Evolutionary conservation across 2,888 invertebrate species (phyloP).

Genomic region (Heteropelma amictum): DNA sequence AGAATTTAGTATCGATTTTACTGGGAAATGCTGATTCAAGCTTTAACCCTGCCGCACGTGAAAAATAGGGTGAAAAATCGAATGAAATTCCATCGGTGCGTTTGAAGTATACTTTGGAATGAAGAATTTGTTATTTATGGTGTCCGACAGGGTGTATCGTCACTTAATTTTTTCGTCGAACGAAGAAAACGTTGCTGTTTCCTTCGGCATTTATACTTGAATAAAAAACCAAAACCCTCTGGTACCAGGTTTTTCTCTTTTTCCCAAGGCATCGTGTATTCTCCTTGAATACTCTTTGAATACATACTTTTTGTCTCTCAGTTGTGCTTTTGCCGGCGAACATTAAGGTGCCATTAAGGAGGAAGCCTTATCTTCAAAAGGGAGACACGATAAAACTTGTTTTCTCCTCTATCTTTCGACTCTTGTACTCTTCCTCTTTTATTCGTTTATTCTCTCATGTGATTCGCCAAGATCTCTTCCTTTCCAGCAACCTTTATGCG

Average conservation of each 20-base stretch:
- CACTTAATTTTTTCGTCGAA: neutral
- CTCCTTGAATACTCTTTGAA: slow-evolving; percentile 13
- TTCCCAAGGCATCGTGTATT: neutral
- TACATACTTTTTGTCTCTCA: slow-evolving; percentile 37
- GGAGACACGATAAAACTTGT: slow-evolving; percentile 37
- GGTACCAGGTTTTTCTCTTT: neutral
- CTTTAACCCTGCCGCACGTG: too few relatives aligned
- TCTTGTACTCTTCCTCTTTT: too few relatives aligned
- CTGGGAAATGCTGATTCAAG: too few relatives aligned
- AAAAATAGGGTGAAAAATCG: too few relatives aligned
- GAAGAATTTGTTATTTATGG: too few relatives aligned
- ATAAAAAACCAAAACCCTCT: neutral
- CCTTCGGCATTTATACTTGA: too few relatives aligned
- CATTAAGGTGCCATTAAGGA: slow-evolving; percentile 44
- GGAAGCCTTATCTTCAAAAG: slow-evolving; percentile 40
- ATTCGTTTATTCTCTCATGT: slow-evolving; percentile 27
- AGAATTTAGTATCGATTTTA: too few relatives aligned
- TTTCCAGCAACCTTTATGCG: slow-evolving; percentile 6
- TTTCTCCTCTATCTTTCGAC: slow-evolving; percentile 35
- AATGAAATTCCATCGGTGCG: too few relatives aligned
- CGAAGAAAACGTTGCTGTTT: too few relatives aligned
- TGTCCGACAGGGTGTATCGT: too few relatives aligned
- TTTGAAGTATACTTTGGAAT: neutral
- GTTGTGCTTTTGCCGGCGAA: slow-evolving; percentile 12
- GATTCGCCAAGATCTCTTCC: slow-evolving; percentile 12